Base-by-base conservation (phyloP, 2,113 vertebrate species). In the Ornithorhynchus anatinus region DNA sequence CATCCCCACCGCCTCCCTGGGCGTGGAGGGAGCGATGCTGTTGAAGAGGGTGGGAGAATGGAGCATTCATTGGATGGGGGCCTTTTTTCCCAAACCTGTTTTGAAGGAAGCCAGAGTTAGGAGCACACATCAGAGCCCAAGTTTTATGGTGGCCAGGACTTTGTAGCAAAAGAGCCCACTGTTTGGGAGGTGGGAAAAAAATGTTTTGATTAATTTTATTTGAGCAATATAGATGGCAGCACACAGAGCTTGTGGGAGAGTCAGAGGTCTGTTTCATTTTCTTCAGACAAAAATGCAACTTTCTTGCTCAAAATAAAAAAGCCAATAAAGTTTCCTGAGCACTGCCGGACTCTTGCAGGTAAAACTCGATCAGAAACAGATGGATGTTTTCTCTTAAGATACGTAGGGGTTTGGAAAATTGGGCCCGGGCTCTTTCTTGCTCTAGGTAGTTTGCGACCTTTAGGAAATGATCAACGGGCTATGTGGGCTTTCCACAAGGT, bases 291-390 rank as follows among this genome's bases (percentile, higher is more conserved):
- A 69, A 69, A 39, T 39, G 19, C 14, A 57, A 36, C 42, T 16
- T 8, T 54, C 23, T 75, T 43, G 36, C 19, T 42, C 33, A 64
- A 56, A 63, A 75, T 35, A 56, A 68, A 50, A 31, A 63, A 59
- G 22, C 8, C 38, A 48, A 1, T 19, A 32, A 56, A 40, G 36
- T 5, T 59, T 59, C 31, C 40, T 47, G 29, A 56, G 57, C 2
- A 42, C 45, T 27, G 47, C 3, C 47, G 8, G 23, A 29, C 25
- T 65, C 43, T 48, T 40, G 52, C 22, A 32, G 48, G 37, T 63
- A 8, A 35, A 39, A 72, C 37, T 72, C 37, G 53, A 50, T 50
- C 14, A 50, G 25, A 50, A 50, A 50, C 47, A 50, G 25, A 29
- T 50, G 47, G 47, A 50, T 9, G 15, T 19, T 50, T 29, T 50